Percentiles rank a stretch among this genome's conserved stretches.
Evolutionary conservation across 2,797 vertebrate genomes (phyloP).

Genomic region (Peromyscus attwateri): DNA sequence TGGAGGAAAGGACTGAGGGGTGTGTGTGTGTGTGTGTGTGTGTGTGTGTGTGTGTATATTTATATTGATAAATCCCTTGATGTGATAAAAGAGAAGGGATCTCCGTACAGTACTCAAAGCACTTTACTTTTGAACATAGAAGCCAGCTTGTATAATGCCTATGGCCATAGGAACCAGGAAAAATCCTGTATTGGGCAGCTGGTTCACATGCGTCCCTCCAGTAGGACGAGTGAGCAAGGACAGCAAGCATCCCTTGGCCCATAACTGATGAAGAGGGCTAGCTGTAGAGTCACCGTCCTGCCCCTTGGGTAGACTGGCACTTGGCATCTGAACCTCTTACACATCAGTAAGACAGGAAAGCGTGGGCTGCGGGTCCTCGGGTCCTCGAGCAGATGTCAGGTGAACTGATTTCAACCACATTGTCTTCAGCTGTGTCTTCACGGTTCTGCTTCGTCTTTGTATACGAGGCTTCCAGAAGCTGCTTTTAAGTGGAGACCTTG

Average conservation of each 20-base stretch:
- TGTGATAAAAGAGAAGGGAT: not conserved
- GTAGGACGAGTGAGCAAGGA: no score
- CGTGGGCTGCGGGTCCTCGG: not conserved
- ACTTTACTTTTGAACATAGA: not conserved
- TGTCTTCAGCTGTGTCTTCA: not conserved
- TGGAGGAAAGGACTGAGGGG: not conserved
- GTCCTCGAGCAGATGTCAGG: not conserved
- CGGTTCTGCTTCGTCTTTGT: not conserved
- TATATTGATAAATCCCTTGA: not conserved
- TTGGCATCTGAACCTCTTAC: not conserved
- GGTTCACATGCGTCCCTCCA: not conserved
- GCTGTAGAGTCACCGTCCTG: not conserved
- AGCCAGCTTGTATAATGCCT: not conserved
- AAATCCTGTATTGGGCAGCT: not conserved
- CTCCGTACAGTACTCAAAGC: not conserved
- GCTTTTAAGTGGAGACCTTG: constrained; percentile 15
- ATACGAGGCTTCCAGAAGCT: not conserved
- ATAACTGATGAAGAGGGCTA: no score
- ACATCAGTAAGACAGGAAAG: not conserved
- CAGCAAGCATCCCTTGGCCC: not conserved
- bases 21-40: no score
- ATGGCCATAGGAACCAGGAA: not conserved
- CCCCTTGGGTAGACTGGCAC: not conserved
- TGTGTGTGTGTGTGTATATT: no score
- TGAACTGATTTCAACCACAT: not conserved